Evolutionary conservation across 2,888 invertebrate genomes (phyloP), one percentile per base, ranked within the genome.

Genomic region (Ernsta delagoae): DNA sequence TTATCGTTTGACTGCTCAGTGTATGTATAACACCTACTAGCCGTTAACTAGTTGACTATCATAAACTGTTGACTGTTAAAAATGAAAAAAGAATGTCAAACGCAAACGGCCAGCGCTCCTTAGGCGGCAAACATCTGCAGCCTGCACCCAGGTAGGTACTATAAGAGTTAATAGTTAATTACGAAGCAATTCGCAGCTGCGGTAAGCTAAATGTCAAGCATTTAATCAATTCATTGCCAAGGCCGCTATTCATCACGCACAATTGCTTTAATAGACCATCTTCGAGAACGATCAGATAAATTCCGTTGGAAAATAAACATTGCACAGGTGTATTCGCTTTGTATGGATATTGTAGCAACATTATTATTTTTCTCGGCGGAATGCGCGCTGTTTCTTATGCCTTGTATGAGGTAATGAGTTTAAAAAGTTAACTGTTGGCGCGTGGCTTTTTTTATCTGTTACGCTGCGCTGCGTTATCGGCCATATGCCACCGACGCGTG

Each of bases 401-500:
- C 39, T 53, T 34, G 34, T 16, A 1, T 65, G 57, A 57, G 57
- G 57, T 12, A 57, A 36, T 57, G 9, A 60, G 74, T 72, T 76
- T 81, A 80, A 79, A 80, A 81, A 78, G 72, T 74, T 85, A 88
- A 89, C 78, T 66, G 74, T 66, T 57, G 59, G 59, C 75, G 66
- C 70, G 71, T 70, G 63, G 75, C 73, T 16, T 72, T 73, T 77
- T 69, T 69, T 69, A 63, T 69, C 70, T 69, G 70, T 66, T 65
- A 77, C 76, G 78, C 72, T 71, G 74, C 76, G 79, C 72, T 71
- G 74, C 75, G 76, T 82, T 86, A 84, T 85, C 85, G 71, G 79
- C 87, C 92, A 91, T 89, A 92, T 92, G 92, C 83, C 86, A 88
- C 88, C 77, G 77, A 81, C 90, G 88, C 91, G 92, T 89, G 91